These are phyloP conservation scores for Bubo scandiacus DNA, from an alignment of 2,113 vertebrate genomes.

Conservation along the genomic window DNA sequence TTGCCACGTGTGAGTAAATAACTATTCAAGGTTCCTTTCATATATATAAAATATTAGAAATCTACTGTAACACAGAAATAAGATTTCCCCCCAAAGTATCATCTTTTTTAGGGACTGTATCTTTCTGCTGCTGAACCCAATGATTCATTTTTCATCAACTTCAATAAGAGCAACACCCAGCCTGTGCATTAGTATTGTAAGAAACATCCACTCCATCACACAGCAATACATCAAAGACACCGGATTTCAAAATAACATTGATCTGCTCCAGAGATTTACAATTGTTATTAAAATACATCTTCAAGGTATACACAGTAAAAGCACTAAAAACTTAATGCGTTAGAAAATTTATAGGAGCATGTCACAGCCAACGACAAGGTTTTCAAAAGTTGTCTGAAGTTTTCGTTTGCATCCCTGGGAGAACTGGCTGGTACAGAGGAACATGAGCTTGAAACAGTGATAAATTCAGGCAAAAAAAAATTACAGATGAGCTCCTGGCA, in stretches of 20 bases:
- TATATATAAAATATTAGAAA: neutral
- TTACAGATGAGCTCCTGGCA: neutral
- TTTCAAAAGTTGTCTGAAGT: neutral
- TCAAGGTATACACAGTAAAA: neutral
- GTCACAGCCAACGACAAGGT: neutral
- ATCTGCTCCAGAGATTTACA: neutral
- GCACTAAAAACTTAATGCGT: neutral
- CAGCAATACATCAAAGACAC: neutral
- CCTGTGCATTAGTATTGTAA: neutral
- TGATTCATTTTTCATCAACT: neutral
- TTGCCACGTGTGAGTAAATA: neutral
- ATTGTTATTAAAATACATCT: neutral
- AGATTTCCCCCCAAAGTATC: neutral
- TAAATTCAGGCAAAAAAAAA: neutral
- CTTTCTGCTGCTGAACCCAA: neutral
- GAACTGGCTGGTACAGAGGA: neutral
- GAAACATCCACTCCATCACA: neutral
- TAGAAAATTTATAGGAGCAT: fast-evolving
- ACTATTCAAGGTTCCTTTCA: neutral
- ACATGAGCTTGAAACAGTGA: neutral
- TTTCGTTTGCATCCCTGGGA: neutral
- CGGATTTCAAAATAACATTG: neutral
- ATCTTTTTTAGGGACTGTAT: neutral
- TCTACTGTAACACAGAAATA: neutral
- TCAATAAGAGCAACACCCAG: neutral